Conservation (phyloP, 1,140 invertebrate species). For the Sesamia nonagrioides region DNA sequence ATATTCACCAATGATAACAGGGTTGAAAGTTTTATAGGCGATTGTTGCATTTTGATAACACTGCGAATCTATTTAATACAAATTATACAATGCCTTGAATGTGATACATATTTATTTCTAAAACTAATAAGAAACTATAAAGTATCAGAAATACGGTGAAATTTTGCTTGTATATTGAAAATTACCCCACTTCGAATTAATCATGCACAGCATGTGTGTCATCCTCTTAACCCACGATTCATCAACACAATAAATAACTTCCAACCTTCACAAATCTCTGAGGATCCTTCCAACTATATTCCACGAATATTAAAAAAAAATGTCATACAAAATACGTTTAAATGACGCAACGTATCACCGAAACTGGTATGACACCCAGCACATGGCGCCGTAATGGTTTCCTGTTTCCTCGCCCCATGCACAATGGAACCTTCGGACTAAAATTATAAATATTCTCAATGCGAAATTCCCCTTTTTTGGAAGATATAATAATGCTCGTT, state of each 20-base stretch:
- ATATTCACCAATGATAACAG: no score
- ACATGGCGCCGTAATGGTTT: slow-evolving; percentile 81
- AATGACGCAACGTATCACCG: slow-evolving; percentile 62
- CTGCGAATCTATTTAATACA: no score
- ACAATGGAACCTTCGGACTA: slow-evolving; percentile 74
- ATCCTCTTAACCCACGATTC: not conserved
- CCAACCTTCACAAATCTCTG: slow-evolving; percentile 28
- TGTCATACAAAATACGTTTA: slow-evolving; percentile 56
- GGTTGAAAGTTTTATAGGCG: not conserved
- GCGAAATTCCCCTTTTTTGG: slow-evolving; percentile 60
- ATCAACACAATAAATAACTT: slow-evolving; percentile 12
- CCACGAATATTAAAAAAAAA: slow-evolving; percentile 48
- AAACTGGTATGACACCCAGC: slow-evolving; percentile 73
- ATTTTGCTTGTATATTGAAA: no score
- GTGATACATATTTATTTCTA: no score
- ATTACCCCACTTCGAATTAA: not conserved
- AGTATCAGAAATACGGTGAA: no score
- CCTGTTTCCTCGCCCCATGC: slow-evolving; percentile 75
- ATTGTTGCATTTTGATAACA: no score
- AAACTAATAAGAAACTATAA: no score
- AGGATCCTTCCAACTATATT: slow-evolving; percentile 13
- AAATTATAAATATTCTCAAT: slow-evolving; percentile 74
- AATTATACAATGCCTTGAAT: no score
- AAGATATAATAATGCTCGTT: slow-evolving; percentile 50
- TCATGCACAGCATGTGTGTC: not conserved